Base-by-base conservation (phyloP, 2,888 invertebrate genomes). In the Mechanitis mazaeus region DNA sequence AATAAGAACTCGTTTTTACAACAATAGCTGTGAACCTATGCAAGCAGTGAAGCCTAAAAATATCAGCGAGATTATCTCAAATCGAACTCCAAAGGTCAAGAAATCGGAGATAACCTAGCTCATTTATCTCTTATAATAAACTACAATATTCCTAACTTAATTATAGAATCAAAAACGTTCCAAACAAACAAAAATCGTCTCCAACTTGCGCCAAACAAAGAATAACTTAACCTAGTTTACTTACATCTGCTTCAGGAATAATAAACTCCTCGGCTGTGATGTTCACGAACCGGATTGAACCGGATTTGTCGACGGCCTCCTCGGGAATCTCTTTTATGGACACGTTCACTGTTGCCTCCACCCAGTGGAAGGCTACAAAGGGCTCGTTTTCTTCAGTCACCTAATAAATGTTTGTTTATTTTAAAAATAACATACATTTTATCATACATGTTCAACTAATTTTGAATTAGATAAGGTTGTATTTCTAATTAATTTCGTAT, bases 251-350 rank as follows among this genome's bases (percentile, higher is more conserved):
- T 63, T 91, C 88, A 5, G 91, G 91, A 59, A 92, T 89, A 55
- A 98, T 94, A 78, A 98, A 98, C 64, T 97, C 94, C 75, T 97
- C 97, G 55, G 95, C 95, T 3, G 94, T 95, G 31, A 95, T 91
- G 59, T 96, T 95, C 47, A 92, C 84, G 73, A 97, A 94, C 28
- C 98, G 92, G 59, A 98, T 93, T 0, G 98, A 98, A 0, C 98
- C 98, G 1, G 98, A 97, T 78, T 95, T 97, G 64, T 93, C 92
- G 0, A 99, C 97, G 0, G 98, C 98, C 77, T 97, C 97, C 76
- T 97, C 96, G 0, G 97, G 95, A 45, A 99, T 95, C 70, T 94
- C 94, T 70, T 95, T 95, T 5, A 98, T 94, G 0, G 94, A 94
- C 0, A 99, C 96, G 62, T 93, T 94, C 0, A 99, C 98, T 38